These are phyloP conservation scores for Rhopalosiphum maidis DNA, from an alignment of 1,140 invertebrate genomes.

Conservation along the genomic window DNA sequence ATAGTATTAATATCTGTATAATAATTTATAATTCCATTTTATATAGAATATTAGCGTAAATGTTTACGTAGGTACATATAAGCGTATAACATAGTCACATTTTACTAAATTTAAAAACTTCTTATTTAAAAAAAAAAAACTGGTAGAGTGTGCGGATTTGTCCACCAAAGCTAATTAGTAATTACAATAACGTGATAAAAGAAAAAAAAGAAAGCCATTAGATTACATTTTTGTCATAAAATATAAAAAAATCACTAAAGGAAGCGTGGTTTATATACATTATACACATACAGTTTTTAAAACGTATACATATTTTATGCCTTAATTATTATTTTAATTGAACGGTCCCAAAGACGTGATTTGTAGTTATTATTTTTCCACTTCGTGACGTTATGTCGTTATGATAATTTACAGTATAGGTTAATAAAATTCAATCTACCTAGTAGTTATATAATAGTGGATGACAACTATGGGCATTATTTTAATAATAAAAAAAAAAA, in stretches of 20 bases:
- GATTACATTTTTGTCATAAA: neutral
- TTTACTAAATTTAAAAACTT: neutral
- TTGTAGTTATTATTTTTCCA: neutral
- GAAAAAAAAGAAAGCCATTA: neutral
- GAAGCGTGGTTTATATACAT: neutral
- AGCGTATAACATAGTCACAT: neutral
- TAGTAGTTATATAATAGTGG: neutral
- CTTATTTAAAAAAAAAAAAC: neutral
- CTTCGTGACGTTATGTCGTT: neutral
- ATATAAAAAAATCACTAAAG: neutral
- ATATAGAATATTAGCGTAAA: neutral
- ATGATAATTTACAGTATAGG: neutral
- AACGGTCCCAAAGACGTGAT: neutral
- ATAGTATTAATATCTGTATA: neutral
- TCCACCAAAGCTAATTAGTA: neutral
- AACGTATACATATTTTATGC: neutral
- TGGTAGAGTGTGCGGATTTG: neutral
- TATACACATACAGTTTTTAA: neutral
- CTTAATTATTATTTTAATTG: conserved; percentile 20
- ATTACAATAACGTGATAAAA: neutral
- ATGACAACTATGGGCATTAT: neutral
- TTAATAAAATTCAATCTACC: neutral
- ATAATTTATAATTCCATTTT: neutral
- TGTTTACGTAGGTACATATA: no score
- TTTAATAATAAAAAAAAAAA: neutral